These are phyloP conservation scores for Eremophila alpestris DNA, from an alignment of 2,797 vertebrate species.

Conservation along the genomic window DNA sequence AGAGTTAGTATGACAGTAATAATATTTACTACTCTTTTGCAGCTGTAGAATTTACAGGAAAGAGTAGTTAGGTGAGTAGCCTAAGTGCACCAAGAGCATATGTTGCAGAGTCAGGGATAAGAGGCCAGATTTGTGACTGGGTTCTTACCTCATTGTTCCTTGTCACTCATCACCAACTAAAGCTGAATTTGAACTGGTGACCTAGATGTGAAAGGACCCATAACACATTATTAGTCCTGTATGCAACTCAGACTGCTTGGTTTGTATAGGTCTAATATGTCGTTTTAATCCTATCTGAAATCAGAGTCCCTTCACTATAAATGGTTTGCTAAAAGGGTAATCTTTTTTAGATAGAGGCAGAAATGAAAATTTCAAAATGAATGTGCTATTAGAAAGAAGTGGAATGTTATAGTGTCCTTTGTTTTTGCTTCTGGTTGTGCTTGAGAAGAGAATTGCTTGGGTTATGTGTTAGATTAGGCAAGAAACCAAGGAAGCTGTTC, in stretches of 20 bases:
- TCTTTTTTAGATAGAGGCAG: slow-evolving; percentile 13
- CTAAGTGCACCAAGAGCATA: neutral
- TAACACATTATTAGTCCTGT: slow-evolving; percentile 47
- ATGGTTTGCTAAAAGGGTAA: slow-evolving; percentile 22
- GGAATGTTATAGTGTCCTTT: neutral
- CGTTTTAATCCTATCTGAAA: slow-evolving; percentile 22
- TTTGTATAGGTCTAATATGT: slow-evolving; percentile 15
- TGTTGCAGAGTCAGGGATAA: neutral
- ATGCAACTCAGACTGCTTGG: neutral
- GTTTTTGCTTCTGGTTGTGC: neutral
- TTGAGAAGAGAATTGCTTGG: neutral
- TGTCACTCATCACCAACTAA: slow-evolving; percentile 36
- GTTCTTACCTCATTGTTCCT: slow-evolving; percentile 25
- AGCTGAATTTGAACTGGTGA: slow-evolving; percentile 46
- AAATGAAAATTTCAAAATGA: slow-evolving; percentile 1
- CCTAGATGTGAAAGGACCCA: slow-evolving; percentile 44
- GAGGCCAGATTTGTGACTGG: neutral
- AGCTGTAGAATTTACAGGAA: neutral
- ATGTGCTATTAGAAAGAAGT: neutral
- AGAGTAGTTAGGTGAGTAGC: neutral
- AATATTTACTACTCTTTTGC: neutral
- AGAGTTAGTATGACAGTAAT: neutral
- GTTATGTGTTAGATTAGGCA: slow-evolving; percentile 23
- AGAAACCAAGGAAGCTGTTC: slow-evolving; percentile 45
- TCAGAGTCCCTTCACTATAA: neutral